Conservation (phyloP, 2,797 vertebrate species). For the Pygocentrus nattereri region DNA sequence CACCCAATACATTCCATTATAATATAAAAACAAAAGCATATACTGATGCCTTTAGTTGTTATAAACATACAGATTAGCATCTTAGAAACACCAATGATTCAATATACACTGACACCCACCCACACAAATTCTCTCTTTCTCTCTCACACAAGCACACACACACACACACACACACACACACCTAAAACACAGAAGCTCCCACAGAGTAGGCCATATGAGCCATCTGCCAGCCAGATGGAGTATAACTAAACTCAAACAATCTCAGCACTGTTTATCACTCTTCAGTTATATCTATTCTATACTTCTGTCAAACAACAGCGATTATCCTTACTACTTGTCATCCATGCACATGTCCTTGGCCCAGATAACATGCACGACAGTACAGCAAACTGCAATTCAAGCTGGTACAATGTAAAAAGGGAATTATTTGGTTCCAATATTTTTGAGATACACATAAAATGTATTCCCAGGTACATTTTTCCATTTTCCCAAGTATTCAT, state of each 20-base stretch:
- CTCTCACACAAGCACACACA: slow-evolving; percentile 8
- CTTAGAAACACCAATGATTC: slow-evolving; percentile 8
- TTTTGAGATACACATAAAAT: not conserved
- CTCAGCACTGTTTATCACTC: slow-evolving; percentile 37
- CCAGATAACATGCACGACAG: not conserved
- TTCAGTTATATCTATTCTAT: slow-evolving; percentile 28
- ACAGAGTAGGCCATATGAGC: slow-evolving; percentile 49
- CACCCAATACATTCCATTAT: not conserved
- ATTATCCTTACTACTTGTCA: slow-evolving; percentile 17
- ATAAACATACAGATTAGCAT: slow-evolving; percentile 11
- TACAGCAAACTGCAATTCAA: not conserved
- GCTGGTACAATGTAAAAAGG: not conserved
- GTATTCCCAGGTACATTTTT: too few species aligned
- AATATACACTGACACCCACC: slow-evolving; percentile 16
- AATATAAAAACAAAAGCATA: not conserved
- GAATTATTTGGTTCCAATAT: not conserved
- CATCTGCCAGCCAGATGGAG: slow-evolving; percentile 56
- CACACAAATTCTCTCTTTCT: not conserved
- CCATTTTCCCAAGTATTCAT: not conserved
- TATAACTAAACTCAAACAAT: slow-evolving; percentile 46
- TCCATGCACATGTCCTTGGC: slow-evolving; percentile 4
- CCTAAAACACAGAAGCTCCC: slow-evolving; percentile 48
- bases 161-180: slow-evolving; percentile 14
- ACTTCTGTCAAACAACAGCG: slow-evolving; percentile 19
- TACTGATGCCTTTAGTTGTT: not conserved